Conservation (phyloP, 2,113 vertebrate species). For the Anguilla rostrata region DNA sequence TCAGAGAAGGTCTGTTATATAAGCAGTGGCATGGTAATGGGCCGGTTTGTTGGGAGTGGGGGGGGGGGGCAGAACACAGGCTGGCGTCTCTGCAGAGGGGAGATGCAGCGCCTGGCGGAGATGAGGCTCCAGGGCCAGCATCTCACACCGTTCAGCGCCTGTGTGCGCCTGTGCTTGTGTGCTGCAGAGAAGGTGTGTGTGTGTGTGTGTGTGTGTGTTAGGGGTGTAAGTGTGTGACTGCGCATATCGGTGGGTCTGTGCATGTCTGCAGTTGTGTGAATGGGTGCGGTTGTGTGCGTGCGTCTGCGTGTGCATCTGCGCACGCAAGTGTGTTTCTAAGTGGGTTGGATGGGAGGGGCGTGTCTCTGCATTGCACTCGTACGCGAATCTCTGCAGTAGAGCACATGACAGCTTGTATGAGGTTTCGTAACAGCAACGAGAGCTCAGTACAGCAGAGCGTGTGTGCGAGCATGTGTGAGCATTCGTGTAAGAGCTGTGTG, state of each 20-base stretch:
- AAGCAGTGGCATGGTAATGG: conserved; percentile 37
- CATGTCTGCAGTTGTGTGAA: conserved; percentile 12
- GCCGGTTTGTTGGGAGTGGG: conserved; percentile 50
- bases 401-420: conserved; percentile 29
- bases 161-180: conserved; percentile 6
- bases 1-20: conserved; percentile 61
- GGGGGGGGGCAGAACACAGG: conserved; percentile 42
- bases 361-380: not conserved
- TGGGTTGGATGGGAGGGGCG: not conserved
- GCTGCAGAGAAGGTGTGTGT: not conserved
- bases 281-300: not conserved
- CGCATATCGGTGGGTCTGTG: conserved; percentile 30
- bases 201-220: conserved; percentile 16
- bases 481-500: not conserved
- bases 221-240: not conserved
- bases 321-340: not conserved
- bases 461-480: not conserved
- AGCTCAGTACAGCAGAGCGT: not conserved
- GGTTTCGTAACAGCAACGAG: conserved; percentile 19
- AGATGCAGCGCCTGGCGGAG: conserved; percentile 59
- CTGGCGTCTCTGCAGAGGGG: conserved; percentile 45
- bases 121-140: conserved; percentile 54
- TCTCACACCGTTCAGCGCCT: not conserved
- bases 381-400: conserved; percentile 39
- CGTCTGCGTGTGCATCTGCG: not conserved